Evolutionary conservation across 2,113 vertebrate genomes (phyloP).

Genomic region (Actinemys pallida): DNA sequence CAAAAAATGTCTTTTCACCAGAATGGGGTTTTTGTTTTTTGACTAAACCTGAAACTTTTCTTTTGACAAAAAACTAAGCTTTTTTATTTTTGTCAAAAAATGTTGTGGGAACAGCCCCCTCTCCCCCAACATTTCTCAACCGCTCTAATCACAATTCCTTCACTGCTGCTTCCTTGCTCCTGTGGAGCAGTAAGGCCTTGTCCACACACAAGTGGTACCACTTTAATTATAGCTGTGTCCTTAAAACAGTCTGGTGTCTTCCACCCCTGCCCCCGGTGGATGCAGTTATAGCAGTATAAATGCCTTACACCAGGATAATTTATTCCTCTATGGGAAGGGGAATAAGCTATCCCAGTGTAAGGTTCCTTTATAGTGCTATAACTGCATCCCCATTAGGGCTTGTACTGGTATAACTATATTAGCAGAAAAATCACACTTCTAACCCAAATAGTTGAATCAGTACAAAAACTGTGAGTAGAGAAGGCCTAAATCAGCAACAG

Average conservation of each 20-base stretch:
- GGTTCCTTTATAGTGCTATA: neutral
- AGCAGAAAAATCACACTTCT: neutral
- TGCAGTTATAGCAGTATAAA: neutral
- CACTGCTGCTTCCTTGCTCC: neutral
- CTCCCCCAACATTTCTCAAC: neutral
- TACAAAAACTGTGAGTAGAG: neutral
- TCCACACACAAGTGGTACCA: neutral
- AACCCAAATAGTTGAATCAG: neutral
- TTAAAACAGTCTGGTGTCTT: neutral
- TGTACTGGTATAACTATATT: neutral
- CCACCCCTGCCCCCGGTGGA: neutral
- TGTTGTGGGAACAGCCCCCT: no score
- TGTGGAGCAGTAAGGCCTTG: neutral
- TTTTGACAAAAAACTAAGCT: no score
- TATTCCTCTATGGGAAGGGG: neutral
- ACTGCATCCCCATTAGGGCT: neutral
- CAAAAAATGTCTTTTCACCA: neutral
- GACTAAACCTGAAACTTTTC: no score
- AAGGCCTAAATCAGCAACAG: neutral
- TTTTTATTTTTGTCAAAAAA: no score
- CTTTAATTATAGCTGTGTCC: neutral
- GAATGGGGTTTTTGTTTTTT: neutral
- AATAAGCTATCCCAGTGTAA: neutral
- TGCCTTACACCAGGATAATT: neutral
- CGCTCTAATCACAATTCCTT: neutral